Percentiles rank a stretch among this genome's conserved stretches.
Conservation (phyloP, 1,140 invertebrate genomes). For the Antheraea mylitta region DNA sequence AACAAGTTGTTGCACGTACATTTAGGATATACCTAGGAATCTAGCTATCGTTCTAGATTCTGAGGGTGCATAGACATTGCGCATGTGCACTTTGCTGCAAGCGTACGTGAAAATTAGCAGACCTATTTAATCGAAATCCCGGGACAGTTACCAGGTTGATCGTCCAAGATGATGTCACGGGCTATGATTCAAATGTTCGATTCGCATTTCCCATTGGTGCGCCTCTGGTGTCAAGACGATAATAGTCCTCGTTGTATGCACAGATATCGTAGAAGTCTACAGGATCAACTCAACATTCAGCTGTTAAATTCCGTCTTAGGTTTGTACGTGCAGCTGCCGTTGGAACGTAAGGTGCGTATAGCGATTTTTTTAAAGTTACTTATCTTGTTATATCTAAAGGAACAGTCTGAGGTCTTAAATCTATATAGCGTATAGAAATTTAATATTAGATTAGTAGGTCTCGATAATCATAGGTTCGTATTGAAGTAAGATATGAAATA, state of each 20-base stretch:
- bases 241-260: no score
- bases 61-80: not conserved
- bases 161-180: not conserved
- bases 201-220: no score
- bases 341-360: not conserved
- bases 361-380: not conserved
- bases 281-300: no score
- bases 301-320: no score
- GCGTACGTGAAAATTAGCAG: not conserved
- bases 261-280: no score
- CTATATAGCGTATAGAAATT: not conserved
- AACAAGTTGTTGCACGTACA: not conserved
- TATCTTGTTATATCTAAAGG: not conserved
- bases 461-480: not conserved
- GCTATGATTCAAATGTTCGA: no score
- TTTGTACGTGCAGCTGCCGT: no score
- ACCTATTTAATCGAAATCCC: not conserved
- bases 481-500: not conserved
- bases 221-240: no score
- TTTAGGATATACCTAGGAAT: not conserved
- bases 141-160: not conserved
- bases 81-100: not conserved
- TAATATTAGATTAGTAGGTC: not conserved
- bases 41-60: not conserved
- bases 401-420: not conserved